Evolutionary conservation across 2,113 vertebrate species (phyloP), one percentile per base, ranked within the genome.

Genomic region (Mustela nigripes): DNA sequence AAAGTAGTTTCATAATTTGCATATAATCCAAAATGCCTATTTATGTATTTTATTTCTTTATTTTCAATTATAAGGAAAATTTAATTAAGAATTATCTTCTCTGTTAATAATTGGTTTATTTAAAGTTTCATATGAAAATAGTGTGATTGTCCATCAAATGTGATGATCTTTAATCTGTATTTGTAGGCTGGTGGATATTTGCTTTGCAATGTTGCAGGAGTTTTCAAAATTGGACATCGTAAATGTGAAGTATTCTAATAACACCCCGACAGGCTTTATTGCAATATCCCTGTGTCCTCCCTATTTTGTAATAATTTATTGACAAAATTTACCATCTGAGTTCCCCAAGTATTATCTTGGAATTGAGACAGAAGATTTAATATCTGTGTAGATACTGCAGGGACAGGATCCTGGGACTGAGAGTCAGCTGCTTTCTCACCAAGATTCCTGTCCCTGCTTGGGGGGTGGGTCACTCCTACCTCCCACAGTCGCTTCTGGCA

Each of bases 101-200:
- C 91, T 83, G 1, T 73, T 90, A 95, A 73, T 92, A 67, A 71
- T 48, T 50, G 36, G 5, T 62, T 95, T n/a, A 73, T 80, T 65
- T 83, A 94, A 22, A 60, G 58, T 60, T 60, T 60, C 58, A 60
- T 60, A 62, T 11, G 24, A 62, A 62, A 62, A 62, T 4, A 62
- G 60, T 62, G 60, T 11, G 24, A 26, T 26, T 62, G 22, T 67
- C 48, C 56, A 62, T 39, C 42, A 58, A 81, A 84, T 83, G 18
- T 65, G n/a, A 62, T 53, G 4, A 45, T 60, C 36, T 88, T 93
- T 53, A 89, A 63, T 56, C 83, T 45, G 28, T 65, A 71, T 84
- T 79, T 87, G 33, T 83, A 53, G 45, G 36, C 9, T 80, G 63
- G 14, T 58, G 22, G 22, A 21, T 83, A 73, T 74, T 74, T 91